These are phyloP conservation scores for Ditylenchus weischeri DNA, from an alignment of 2,888 invertebrate genomes.

Conservation along the genomic window DNA sequence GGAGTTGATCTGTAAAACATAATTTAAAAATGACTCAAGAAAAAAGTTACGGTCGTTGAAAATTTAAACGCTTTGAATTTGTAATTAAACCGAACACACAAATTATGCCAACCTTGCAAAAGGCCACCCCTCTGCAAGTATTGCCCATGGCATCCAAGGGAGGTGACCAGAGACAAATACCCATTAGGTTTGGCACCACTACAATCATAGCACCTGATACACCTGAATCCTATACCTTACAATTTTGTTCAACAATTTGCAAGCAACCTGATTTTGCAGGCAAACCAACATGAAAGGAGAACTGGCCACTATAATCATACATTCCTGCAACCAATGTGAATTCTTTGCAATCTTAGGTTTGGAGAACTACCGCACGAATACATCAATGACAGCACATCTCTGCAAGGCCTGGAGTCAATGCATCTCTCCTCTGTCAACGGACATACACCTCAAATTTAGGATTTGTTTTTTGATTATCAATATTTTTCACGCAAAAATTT, in stretches of 20 bases:
- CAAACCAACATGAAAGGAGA: conserved; percentile 62
- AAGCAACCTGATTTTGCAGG: conserved; percentile 63
- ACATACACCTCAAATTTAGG: conserved; percentile 46
- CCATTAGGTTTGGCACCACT: conserved; percentile 93
- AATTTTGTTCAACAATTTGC: conserved; percentile 30
- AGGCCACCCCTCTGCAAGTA: conserved; percentile 84
- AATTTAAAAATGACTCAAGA: too few species aligned
- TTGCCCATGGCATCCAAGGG: conserved; percentile 86
- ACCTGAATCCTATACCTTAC: conserved; percentile 62
- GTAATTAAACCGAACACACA: too few species aligned
- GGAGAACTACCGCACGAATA: conserved; percentile 76
- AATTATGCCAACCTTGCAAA: conserved; percentile 68
- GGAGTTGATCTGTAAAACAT: too few species aligned
- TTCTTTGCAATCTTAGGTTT: background rate
- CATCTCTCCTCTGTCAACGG: conserved; percentile 52
- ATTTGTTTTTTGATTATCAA: background rate
- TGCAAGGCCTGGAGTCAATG: conserved; percentile 74
- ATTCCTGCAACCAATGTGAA: conserved; percentile 67
- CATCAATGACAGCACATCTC: conserved; percentile 87
- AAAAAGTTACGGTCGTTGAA: too few species aligned
- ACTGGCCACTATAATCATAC: conserved; percentile 75
- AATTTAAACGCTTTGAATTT: too few species aligned
- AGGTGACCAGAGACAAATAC: conserved; percentile 89
- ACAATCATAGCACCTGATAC: conserved; percentile 85
- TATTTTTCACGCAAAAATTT: too few species aligned